Evolutionary conservation across 2,888 invertebrate species (phyloP).

Genomic region (Anticlea derivata): DNA sequence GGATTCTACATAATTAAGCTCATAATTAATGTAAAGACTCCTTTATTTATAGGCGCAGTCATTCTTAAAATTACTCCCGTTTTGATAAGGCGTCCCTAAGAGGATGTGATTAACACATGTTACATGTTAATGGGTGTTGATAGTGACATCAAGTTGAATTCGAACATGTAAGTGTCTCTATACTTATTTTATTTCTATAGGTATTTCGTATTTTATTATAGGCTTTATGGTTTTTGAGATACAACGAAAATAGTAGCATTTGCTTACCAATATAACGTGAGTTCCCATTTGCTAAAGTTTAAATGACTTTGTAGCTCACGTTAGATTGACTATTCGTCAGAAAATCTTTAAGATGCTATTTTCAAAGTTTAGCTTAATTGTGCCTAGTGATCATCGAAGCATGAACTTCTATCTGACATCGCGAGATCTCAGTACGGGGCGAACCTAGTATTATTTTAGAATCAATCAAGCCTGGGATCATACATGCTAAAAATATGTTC

Average conservation of each 20-base stretch:
- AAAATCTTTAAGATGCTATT: too few species aligned
- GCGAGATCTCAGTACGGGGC: too few species aligned
- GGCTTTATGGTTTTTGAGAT: too few species aligned
- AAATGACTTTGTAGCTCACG: too few species aligned
- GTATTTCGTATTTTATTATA: neutral
- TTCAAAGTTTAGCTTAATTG: too few species aligned
- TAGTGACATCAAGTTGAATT: slow-evolving; percentile 54
- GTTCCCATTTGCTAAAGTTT: too few species aligned
- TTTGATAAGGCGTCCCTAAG: slow-evolving; percentile 69
- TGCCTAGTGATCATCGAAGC: too few species aligned
- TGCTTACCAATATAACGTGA: too few species aligned
- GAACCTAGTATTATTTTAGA: neutral
- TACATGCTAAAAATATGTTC: neutral
- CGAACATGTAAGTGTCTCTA: slow-evolving; percentile 39
- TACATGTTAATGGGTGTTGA: slow-evolving; percentile 66
- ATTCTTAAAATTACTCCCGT: slow-evolving; percentile 80
- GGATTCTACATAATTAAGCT: slow-evolving; percentile 83
- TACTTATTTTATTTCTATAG: slow-evolving; percentile 30
- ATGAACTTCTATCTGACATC: too few species aligned
- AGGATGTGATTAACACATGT: slow-evolving; percentile 76
- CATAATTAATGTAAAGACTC: slow-evolving; percentile 82
- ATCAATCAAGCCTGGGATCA: neutral
- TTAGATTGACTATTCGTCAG: too few species aligned
- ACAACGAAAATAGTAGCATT: too few species aligned
- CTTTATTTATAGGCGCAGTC: slow-evolving; percentile 79